Evolutionary conservation across 2,888 invertebrate species (phyloP).

Genomic region (Lithophane leautieri): DNA sequence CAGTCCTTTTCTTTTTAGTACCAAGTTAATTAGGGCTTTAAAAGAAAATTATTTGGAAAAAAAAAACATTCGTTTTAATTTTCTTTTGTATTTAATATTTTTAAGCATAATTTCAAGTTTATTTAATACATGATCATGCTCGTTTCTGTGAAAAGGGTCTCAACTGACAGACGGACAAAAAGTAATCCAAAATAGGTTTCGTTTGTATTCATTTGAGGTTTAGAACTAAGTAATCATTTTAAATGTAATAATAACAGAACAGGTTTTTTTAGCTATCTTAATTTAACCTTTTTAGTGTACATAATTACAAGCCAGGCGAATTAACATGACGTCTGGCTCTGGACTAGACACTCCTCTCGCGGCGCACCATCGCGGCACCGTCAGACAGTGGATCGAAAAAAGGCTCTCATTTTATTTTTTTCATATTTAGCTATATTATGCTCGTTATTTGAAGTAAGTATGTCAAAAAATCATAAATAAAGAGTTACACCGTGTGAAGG

Average conservation of each 20-base stretch:
- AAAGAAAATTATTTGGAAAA: background rate
- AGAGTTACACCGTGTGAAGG: too few relatives aligned
- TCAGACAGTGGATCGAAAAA: too few relatives aligned
- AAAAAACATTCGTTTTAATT: background rate
- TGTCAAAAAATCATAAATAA: too few relatives aligned
- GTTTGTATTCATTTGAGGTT: conserved; percentile 16
- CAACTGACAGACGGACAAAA: conserved; percentile 17
- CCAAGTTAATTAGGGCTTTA: background rate
- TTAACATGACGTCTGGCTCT: too few relatives aligned
- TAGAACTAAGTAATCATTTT: background rate
- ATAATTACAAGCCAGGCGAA: background rate
- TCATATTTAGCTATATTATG: too few relatives aligned
- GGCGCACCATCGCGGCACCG: too few relatives aligned
- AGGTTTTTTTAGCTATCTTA: background rate
- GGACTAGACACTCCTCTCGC: too few relatives aligned
- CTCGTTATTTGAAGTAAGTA: too few relatives aligned
- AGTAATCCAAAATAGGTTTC: conserved; percentile 6
- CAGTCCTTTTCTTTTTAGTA: background rate
- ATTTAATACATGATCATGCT: background rate
- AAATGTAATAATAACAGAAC: background rate
- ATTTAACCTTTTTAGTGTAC: background rate
- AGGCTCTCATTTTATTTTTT: too few relatives aligned
- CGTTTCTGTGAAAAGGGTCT: conserved; percentile 15
- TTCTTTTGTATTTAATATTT: background rate
- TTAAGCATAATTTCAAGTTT: background rate